A percentile compares a stretch with the other conserved stretches of the same genome.
Conservation (phyloP, 2,888 invertebrate species). For the Chrysodeixis includens region DNA sequence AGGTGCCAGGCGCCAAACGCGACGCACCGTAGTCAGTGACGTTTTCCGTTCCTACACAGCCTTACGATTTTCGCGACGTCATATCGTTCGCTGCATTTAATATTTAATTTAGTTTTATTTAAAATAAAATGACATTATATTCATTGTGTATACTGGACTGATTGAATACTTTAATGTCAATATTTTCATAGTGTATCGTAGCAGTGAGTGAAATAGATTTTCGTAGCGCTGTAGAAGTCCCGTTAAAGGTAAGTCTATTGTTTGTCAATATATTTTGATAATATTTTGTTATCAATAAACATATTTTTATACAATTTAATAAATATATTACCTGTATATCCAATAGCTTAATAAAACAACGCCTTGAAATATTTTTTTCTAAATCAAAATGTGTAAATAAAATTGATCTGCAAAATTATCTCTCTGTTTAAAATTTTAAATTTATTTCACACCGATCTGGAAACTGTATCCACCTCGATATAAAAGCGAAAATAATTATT, state of each 20-base stretch:
- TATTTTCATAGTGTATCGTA: constrained; percentile 64
- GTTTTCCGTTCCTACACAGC: constrained; percentile 68
- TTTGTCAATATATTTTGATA: constrained; percentile 4
- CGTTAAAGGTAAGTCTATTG: constrained; percentile 72
- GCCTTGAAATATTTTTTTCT: background rate
- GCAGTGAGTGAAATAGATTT: constrained; percentile 76
- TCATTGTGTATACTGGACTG: constrained; percentile 52
- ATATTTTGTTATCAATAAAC: background rate
- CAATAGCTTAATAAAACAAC: background rate
- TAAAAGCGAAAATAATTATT: background rate
- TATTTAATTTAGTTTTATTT: constrained; percentile 24
- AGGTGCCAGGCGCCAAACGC: constrained; percentile 86
- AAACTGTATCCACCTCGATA: background rate
- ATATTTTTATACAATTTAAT: background rate
- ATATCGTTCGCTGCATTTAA: constrained; percentile 46
- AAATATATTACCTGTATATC: background rate
- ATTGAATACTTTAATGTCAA: constrained; percentile 37
- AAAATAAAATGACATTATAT: constrained; percentile 49
- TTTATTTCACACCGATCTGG: background rate
- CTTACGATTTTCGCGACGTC: constrained; percentile 69
- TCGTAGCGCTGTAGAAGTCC: constrained; percentile 67
- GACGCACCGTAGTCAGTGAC: constrained; percentile 74
- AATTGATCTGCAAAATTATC: background rate
- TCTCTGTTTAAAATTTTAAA: background rate
- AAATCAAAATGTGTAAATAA: background rate